Evolutionary conservation across 2,888 invertebrate species (phyloP), one percentile per base, ranked within the genome.

Genomic region (Geophilus truncorum): DNA sequence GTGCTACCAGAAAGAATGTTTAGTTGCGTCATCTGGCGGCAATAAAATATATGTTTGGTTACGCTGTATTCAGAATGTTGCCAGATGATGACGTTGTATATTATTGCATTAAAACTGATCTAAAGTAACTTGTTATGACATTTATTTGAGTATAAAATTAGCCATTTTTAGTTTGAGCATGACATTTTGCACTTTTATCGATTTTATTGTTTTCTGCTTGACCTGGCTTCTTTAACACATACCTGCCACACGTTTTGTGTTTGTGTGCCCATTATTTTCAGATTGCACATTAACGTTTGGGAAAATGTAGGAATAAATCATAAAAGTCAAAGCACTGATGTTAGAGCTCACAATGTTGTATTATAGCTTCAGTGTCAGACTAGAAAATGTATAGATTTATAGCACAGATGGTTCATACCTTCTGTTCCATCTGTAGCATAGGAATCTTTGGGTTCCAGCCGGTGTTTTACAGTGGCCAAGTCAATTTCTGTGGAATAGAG

Each of bases 381-480:
- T 45, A 45, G 45, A n/a, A 45, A 45, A 45, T 45, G 45, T 45
- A 45, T 45, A 45, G 45, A 75, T 75, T 75, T 30, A 75, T 75
- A 77, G 34, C 30, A 34, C 23, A 77, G 34, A 77, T 77, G 32
- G 28, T 32, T 25, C 21, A 21, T 80, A 80, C 80, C 80, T 80
- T 80, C 80, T 21, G 70, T 70, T 80, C 80, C 80, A 40, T 80
- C 80, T 18, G 80, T 70, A 23, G 70, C 51, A 25, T 40, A 57
- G 28, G 80, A 62, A 23, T 80, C 80, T 34, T 80, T 80, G 28
- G 80, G 57, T 12, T 80, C 80, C 30, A 80, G 23, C 23, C 34
- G 57, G 62, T 57, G 57, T 62, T 80, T 80, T 28, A 80, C 70
- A 21, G 80, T 80, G 28, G 80, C 80, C 70, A 80, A 70, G 70